Base-by-base conservation (phyloP, 2,113 vertebrate genomes). In the Erinaceus europaeus region DNA sequence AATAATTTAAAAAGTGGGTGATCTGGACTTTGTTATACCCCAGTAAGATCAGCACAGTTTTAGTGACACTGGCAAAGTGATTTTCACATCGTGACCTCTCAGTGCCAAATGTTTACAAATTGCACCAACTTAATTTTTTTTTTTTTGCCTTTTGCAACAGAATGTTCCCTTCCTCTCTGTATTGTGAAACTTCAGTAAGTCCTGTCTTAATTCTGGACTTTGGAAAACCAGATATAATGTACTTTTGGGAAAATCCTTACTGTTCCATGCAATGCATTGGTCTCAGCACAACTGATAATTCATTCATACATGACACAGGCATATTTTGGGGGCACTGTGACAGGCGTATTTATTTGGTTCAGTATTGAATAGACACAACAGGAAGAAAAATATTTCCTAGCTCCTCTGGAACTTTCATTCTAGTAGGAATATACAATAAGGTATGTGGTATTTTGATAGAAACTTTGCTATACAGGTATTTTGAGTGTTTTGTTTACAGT, bases 141-240 rank as follows among this genome's bases (percentile, higher is more conserved):
- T 23, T 46, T 87, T 27, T 95, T n/a, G n/a, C n/a, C n/a, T 88
- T 95, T 90, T 86, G 87, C 32, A 87, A 75, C 12, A 64, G 27
- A 25, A 20, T 38, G 69, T 68, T 40, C 29, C 36, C 38, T 62
- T 92, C 86, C 68, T 69, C 11, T 75, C 50, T 82, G 25, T 53
- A 38, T 94, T 96, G 90, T 89, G 92, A 91, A 95, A 94, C 25
- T 94, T 84, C 86, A 55, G 36, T 67, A 90, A 90, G 18, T 72
- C 21, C 15, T 46, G 9, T 65, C 48, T n/a, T 59, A 80, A 71
- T 50, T 79, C 40, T 89, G 77, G 21, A 40, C 14, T 89, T 91
- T 34, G 69, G 32, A 65, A 81, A 88, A 80, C 40, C 71, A 72
- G 67, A 32, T 62, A n/a, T 46, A 3, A 40, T 62, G 73, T 86